Conservation (phyloP, 2,113 vertebrate genomes). For the Rousettus leschenaultii region DNA sequence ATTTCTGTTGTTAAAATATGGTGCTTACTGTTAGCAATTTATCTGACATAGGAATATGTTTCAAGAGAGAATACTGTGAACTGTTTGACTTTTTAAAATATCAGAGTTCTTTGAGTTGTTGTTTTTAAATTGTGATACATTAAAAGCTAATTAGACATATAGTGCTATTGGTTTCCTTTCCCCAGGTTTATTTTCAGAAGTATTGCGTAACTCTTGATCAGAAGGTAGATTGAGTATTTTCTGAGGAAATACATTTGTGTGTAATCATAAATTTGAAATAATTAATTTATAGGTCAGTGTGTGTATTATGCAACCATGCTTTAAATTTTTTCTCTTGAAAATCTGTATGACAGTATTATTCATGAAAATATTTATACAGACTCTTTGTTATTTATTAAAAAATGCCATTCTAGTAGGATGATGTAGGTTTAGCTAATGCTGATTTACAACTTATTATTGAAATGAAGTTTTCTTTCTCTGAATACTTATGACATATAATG, state of each 20-base stretch:
- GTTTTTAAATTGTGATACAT: neutral
- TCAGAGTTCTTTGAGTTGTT: neutral
- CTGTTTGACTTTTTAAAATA: neutral
- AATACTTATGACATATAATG: neutral
- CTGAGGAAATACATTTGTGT: neutral
- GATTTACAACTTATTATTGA: neutral
- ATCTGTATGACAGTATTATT: neutral
- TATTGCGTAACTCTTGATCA: neutral
- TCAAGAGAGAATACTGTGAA: neutral
- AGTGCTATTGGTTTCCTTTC: neutral
- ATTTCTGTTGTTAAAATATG: neutral
- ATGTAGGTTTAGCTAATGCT: neutral
- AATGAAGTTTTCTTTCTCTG: neutral
- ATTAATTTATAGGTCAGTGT: neutral
- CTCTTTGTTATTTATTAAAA: neutral
- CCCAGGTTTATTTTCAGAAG: neutral
- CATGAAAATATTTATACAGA: slow-evolving; percentile 17
- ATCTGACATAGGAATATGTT: slow-evolving; percentile 1
- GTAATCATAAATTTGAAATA: neutral
- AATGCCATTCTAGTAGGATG: neutral
- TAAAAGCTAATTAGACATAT: neutral
- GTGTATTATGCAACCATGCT: neutral
- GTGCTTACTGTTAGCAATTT: neutral
- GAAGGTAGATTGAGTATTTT: neutral
- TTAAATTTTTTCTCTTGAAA: neutral